Base-by-base conservation (phyloP, 2,888 invertebrate species). In the Sinohyriopsis cumingii region DNA sequence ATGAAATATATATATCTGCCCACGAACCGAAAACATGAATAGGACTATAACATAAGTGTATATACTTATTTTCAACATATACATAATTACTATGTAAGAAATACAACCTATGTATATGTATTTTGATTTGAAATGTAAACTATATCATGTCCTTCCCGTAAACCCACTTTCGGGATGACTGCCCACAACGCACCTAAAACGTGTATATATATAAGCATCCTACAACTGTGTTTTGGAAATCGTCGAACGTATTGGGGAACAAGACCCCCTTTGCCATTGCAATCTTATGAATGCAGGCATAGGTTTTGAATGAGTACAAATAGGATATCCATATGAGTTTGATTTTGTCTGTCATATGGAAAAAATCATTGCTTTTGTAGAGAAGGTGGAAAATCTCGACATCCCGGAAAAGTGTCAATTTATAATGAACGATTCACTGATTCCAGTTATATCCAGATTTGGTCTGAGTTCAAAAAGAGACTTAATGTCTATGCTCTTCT, bases 321-420 rank as follows among this genome's bases (percentile, higher is more conserved):
- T 63, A 7, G 71, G 69, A 5, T 71, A 69, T 68, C 71, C 74
- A 6, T 67, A 74, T 33, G 74, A 74, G 33, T 74, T 69, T 53
- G 74, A 74, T 45, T 74, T 74, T 24, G 24, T 71, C 9, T 71
- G 68, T 60, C 20, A 68, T 22, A 19, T 71, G 18, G 69, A 65
- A n/a, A 59, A 1, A 55, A 55, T 69, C n/a, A 57, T 20, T 28
- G 9, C 55, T 9, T 24, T 57, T 1, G 28, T 64, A 24, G 55
- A 55, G 19, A 64, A n/a, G 56, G 24, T 64, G 18, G 55, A 54
- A n/a, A n/a, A 5, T 15, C 22, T 20, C 9, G 24, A 55, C 15
- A 33, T 62, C 18, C 55, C 54, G 15, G 55, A 22, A 54, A 33
- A 45, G 55, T 66, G 24, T n/a, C 59, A 25, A 3, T 53, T 60